A percentile compares a stretch with the other conserved stretches of the same genome.
Evolutionary conservation across 2,888 invertebrate species (phyloP).

Genomic region (Phalera bucephala): DNA sequence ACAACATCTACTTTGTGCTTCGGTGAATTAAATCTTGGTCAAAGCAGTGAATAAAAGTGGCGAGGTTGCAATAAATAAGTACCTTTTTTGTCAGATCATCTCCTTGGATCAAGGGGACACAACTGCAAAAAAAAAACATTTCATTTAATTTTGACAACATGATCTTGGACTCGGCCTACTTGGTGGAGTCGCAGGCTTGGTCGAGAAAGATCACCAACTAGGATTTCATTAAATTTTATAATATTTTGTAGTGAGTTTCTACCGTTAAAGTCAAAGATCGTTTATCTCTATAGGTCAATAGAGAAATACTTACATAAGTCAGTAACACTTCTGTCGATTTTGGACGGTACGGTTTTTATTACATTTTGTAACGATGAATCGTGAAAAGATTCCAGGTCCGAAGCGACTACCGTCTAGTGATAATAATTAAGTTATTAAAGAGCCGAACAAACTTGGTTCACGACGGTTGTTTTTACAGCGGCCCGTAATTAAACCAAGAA

Average conservation of each 20-base stretch:
- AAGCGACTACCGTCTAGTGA: constrained; percentile 44
- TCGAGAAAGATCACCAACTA: no score
- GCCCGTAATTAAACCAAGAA: constrained; percentile 59
- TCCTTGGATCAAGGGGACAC: constrained; percentile 41
- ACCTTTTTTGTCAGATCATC: constrained; percentile 75
- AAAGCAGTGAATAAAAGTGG: constrained; percentile 37
- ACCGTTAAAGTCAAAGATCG: no score
- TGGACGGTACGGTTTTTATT: no score
- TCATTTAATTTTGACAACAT: no score
- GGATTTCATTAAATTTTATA: no score
- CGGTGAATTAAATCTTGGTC: constrained; percentile 5
- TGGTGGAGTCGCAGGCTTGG: no score
- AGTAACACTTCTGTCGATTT: no score
- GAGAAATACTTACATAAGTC: no score
- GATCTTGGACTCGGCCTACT: no score
- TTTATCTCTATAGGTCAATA: no score
- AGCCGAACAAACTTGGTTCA: constrained; percentile 46
- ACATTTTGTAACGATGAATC: no score
- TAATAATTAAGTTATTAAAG: constrained; percentile 68
- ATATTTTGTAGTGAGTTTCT: no score
- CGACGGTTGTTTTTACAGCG: constrained; percentile 64
- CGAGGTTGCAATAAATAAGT: constrained; percentile 29
- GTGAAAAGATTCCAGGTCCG: constrained; percentile 11
- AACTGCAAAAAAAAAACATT: constrained; percentile 58
- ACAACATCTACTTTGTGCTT: constrained; percentile 19